Conservation (phyloP, 2,113 vertebrate species). For the Ageneiosus marmoratus region DNA sequence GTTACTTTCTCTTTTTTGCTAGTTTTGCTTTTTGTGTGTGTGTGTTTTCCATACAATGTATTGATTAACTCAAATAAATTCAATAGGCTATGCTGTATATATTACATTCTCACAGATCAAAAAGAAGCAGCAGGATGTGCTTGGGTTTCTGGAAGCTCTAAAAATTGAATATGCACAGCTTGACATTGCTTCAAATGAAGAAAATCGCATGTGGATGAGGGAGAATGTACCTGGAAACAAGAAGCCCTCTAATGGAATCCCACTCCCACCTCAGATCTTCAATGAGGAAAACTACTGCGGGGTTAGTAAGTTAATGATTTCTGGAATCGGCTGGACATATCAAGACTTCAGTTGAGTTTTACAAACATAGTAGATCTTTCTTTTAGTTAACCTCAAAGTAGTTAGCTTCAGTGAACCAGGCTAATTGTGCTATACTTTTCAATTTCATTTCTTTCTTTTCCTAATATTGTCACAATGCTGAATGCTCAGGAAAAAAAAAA, state of each 20-base stretch:
- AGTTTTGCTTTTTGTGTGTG: neutral
- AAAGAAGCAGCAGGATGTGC: conserved; percentile 98
- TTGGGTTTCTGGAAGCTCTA: conserved; percentile 92
- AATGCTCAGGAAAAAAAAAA: neutral
- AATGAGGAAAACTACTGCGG: conserved; percentile 93
- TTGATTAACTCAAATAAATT: neutral
- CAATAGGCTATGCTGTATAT: neutral
- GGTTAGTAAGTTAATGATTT: conserved; percentile 70
- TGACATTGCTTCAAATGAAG: conserved; percentile 94
- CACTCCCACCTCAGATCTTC: conserved; percentile 96
- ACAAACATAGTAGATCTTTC: neutral
- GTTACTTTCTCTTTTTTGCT: neutral
- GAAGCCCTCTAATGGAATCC: conserved; percentile 93
- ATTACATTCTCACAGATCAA: conserved; percentile 82
- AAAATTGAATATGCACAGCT: conserved; percentile 91
- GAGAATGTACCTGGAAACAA: conserved; percentile 92
- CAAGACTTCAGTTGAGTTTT: neutral
- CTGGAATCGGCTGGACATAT: neutral
- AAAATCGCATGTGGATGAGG: conserved; percentile 97
- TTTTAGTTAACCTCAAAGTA: neutral
- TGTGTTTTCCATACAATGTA: neutral
- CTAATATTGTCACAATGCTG: neutral
- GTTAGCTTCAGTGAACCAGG: neutral
- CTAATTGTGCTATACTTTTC: neutral
- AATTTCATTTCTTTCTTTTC: neutral